Base-by-base conservation (phyloP, 2,797 vertebrate species). In the Alectoris magna region DNA sequence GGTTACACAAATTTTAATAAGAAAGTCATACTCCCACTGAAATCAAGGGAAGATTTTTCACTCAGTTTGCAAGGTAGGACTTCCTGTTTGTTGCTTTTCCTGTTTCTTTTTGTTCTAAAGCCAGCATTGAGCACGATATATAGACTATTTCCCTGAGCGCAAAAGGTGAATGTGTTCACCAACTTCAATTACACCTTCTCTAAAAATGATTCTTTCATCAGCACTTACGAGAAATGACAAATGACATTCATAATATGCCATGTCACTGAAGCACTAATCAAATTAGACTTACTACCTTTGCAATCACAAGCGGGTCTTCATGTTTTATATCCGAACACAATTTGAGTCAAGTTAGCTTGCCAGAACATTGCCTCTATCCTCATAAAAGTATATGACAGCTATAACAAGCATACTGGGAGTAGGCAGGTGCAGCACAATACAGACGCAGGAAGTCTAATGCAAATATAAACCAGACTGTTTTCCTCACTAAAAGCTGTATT, bases 211-310 rank as follows among this genome's bases (percentile, higher is more conserved):
- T 27, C 74, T 76, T 81, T 49, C 64, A 29, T 22, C 7, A 87
- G n/a, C 18, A 18, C 64, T 92, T 60, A 43, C 10, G 60, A 82
- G 53, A 63, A 85, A 69, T 68, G 84, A 95, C 90, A 87, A 90
- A 92, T n/a, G 23, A 78, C 22, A 36, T 38, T 84, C 29, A 44
- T 64, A 90, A 93, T 5, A 21, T 1, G 18, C 91, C 24, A 4
- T 60, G 84, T 53, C 84, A 49, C 81, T 3, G 0, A 7, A 92
- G 80, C 89, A 34, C 87, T 95, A 87, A 96, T 96, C 88, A 89
- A 94, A 95, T 96, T 81, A 93, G 72, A 93, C 87, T 92, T 73
- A 93, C 82, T 93, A 87, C 87, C 89, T 94, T 62, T 81, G 89
- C 84, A 91, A 68, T 44, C 92, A 38, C 83, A 80, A 88, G 87